Evolutionary conservation across 2,797 vertebrate genomes (phyloP), one percentile per base, ranked within the genome.

Genomic region (Threskiornis aethiopicus): DNA sequence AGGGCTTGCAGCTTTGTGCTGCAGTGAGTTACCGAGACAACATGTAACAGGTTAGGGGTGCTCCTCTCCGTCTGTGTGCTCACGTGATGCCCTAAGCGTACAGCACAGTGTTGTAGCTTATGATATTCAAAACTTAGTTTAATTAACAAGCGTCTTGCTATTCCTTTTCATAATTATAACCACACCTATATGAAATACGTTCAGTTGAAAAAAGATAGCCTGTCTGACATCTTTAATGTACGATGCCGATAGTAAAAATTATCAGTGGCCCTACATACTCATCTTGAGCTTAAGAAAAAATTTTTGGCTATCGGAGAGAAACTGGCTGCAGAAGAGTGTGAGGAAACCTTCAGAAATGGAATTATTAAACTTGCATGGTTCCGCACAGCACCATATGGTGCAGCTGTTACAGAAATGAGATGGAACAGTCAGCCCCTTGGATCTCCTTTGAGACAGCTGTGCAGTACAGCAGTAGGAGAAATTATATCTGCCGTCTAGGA

Each of bases 361-460:
- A 39, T 86, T 86, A 62, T 17, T 96, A 64, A 95, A 91, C 84
- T 93, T 66, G 26, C 9, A 6, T 44, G 11, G 31, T 52, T 95
- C 85, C 88, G 61, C 77, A 18, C 49, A 84, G 54, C 42, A 33
- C 87, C 80, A 69, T 86, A 59, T 87, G 85, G 87, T 84, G 80
- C 85, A 91, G 90, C 94, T 94, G 85, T 87, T 93, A 65, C 49
- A 90, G 85, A 84, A 95, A 76, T 1, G 4, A 86, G 81, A 70
- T 55, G 47, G 85, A 95, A 33, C 35, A 46, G 73, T 21, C 73
- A 76, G 85, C 28, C 59, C 41, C 58, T 57, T 84, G 72, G 54
- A 91, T 87, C 79, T 91, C 76, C 81, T 90, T 33, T 76, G 85
- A 76, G 91, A 76, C 87, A 90, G 84, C 85, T 88, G 85, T 86